Evolutionary conservation across 2,113 vertebrate species (phyloP).

Genomic region (Otolemur garnettii): DNA sequence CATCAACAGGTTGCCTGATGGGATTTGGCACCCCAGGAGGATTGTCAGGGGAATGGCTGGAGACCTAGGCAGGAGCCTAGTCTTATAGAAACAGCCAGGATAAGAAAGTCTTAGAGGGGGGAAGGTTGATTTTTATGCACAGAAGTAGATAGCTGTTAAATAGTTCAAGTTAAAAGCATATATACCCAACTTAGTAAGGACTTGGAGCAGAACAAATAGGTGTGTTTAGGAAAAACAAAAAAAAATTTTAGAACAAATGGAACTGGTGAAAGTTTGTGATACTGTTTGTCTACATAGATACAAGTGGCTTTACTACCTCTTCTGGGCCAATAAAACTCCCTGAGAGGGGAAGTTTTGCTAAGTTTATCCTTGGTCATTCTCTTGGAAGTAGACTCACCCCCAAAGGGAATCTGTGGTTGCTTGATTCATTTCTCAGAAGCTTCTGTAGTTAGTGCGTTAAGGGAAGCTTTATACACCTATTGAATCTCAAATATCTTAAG

Average conservation of each 20-base stretch:
- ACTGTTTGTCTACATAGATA: not conserved
- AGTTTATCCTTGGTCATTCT: not conserved
- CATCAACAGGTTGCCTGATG: not conserved
- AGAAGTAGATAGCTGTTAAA: not conserved
- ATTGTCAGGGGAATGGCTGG: not conserved
- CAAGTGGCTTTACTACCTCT: not conserved
- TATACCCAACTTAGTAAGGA: not conserved
- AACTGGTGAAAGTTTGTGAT: too few species aligned
- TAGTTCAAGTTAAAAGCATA: not conserved
- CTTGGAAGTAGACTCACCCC: not conserved
- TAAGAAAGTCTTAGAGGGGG: not conserved
- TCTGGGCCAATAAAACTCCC: not conserved
- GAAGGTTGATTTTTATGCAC: too few species aligned
- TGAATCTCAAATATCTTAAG: not conserved
- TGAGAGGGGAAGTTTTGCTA: not conserved
- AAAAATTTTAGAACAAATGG: not conserved
- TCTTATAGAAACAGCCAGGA: not conserved
- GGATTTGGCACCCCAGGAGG: not conserved
- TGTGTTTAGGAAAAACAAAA: not conserved
- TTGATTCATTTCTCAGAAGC: not conserved
- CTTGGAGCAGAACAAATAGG: not conserved
- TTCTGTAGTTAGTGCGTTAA: not conserved
- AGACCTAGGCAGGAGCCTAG: rapidly evolving
- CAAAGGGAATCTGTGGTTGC: too few species aligned
- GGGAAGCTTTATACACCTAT: not conserved